These are phyloP conservation scores for Thamnophis sirtalis DNA, from an alignment of 2,113 vertebrate genomes.

Conservation along the genomic window DNA sequence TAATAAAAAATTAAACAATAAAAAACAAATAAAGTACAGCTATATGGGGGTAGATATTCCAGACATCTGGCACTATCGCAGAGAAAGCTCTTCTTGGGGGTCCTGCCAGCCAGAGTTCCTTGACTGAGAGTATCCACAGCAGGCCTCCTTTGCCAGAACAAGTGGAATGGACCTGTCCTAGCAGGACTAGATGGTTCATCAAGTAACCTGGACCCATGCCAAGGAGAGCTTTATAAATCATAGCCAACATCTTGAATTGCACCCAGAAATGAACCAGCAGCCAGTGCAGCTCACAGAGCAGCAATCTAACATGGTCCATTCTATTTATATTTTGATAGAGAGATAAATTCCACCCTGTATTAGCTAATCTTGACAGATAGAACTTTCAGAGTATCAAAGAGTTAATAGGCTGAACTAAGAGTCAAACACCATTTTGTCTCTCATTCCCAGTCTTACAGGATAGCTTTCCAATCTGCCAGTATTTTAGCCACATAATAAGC, in stretches of 20 bases:
- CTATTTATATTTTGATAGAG: conserved; percentile 2
- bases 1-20: neutral
- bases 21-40: neutral
- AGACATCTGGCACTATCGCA: neutral
- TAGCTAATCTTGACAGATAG: conserved; percentile 16
- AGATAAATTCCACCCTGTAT: neutral
- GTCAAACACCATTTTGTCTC: neutral
- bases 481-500: conserved; percentile 16
- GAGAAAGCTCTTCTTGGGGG: neutral
- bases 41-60: neutral
- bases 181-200: neutral
- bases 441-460: neutral
- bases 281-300: neutral
- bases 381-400: neutral
- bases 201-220: neutral
- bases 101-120: neutral
- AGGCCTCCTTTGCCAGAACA: neutral
- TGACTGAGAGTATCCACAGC: neutral
- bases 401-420: conserved; percentile 15
- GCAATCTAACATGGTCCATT: neutral
- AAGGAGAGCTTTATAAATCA: neutral
- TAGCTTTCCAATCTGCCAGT: conserved; percentile 3
- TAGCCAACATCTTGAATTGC: neutral
- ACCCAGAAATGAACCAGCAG: neutral
- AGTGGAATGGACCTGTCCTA: neutral